Conservation (phyloP, 1,140 invertebrate species). For the Scaptodrosophila lebanonensis region DNA sequence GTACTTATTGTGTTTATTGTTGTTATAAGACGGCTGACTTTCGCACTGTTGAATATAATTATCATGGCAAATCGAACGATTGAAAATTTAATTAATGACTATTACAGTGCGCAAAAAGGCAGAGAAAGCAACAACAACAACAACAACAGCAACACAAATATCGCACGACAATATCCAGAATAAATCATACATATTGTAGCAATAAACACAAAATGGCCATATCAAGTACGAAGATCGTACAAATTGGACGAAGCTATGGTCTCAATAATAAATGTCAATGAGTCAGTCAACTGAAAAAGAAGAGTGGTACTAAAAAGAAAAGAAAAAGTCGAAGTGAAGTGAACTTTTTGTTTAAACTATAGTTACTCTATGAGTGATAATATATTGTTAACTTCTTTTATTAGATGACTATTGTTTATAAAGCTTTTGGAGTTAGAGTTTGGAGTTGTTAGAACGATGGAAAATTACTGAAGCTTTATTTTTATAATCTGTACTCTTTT, state of each 20-base stretch:
- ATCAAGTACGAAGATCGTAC: constrained; percentile 44
- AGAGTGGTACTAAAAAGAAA: background rate
- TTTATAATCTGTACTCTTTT: too few relatives aligned
- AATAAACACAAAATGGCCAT: background rate
- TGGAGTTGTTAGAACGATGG: too few relatives aligned
- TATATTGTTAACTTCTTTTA: too few relatives aligned
- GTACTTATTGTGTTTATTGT: too few relatives aligned
- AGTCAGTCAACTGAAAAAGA: constrained; percentile 40
- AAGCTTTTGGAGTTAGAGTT: too few relatives aligned
- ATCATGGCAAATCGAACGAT: constrained; percentile 55
- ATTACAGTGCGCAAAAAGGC: constrained; percentile 8
- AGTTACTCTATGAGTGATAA: too few relatives aligned
- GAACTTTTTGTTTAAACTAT: too few relatives aligned
- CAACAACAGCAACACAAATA: constrained; percentile 11
- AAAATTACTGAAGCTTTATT: too few relatives aligned
- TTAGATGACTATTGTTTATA: too few relatives aligned
- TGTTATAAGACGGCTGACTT: constrained; percentile 15
- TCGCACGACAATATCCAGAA: too few relatives aligned
- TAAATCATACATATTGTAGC: background rate
- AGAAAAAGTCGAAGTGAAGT: constrained; percentile 5
- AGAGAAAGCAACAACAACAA: background rate
- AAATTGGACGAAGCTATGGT: constrained; percentile 33
- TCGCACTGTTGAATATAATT: constrained; percentile 50
- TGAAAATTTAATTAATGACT: constrained; percentile 58
- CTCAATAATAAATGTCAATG: constrained; percentile 65